Base-by-base conservation (phyloP, 2,797 vertebrate species). In the Peromyscus nudipes region DNA sequence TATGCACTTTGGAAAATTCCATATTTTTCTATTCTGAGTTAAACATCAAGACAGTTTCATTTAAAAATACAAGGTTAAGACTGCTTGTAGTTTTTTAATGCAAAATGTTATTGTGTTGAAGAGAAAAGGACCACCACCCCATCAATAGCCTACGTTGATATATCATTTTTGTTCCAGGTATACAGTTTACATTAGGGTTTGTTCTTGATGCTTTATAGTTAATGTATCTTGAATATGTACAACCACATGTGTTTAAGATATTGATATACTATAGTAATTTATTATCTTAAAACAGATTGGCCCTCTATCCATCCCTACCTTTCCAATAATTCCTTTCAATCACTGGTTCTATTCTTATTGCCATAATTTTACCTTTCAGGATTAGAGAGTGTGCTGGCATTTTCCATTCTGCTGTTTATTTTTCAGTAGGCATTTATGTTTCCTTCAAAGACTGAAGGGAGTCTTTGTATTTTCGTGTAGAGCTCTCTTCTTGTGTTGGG, bases 221-320 rank as follows among this genome's bases (percentile, higher is more conserved):
- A 12, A 62, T 52, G 27, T 17, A 13, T 57, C 43, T 77, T 60
- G 25, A 86, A 9, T 82, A 40, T 55, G 0, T 83, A 5, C 77
- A 69, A 87, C 27, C 13, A 46, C 12, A 62, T 1, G 7, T 46
- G 40, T 64, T 55, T 37, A 69, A 6, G 21, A 9, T 40, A 31
- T 29, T 40, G 17, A 27, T 69, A 14, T 62, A 52, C 55, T 46
- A 34, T 19, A 81, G 5, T 43, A 77, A 31, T 71, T 65, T 43
- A 85, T 2, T 76, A 17, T 27, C 23, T 1, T 76, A 46, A 92
- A 75, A 27, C 11, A 25, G 21, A 2, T 29, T 34, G 11, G 11
- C 46, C 34, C 1, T 2, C 17, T 34, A 3, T 40, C 13, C 5
- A 85, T n/a, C 0, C 12, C 4, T 4, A 60, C 13, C 8, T 65